Evolutionary conservation across 2,888 invertebrate genomes (phyloP).

Genomic region (Lepidochitona cinerea): DNA sequence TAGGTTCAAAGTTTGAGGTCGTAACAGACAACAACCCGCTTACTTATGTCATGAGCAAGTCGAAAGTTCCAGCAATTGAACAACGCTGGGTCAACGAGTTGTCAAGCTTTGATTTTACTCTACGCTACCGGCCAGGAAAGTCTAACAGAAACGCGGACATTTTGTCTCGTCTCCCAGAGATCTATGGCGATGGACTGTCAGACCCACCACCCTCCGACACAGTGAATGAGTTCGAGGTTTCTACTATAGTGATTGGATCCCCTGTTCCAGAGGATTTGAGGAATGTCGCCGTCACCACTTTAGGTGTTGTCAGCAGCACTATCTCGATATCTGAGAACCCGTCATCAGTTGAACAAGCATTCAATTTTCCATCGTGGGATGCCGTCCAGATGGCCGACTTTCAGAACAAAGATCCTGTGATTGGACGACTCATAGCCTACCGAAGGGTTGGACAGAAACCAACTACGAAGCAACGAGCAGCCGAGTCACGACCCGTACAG

Average conservation of each 20-base stretch:
- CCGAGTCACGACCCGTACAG: neutral
- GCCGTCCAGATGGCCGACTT: neutral
- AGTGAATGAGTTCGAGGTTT: too few relatives aligned
- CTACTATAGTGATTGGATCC: too few relatives aligned
- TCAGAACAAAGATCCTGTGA: neutral
- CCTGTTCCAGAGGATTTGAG: too few relatives aligned
- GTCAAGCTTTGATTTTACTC: slow-evolving; percentile 16
- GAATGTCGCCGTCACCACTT: too few relatives aligned
- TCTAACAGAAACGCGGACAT: slow-evolving; percentile 21
- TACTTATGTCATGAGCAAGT: slow-evolving; percentile 12
- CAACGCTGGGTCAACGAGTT: slow-evolving; percentile 29
- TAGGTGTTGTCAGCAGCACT: too few relatives aligned
- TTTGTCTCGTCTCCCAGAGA: slow-evolving; percentile 19
- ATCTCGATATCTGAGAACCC: too few relatives aligned
- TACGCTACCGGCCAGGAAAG: slow-evolving; percentile 17
- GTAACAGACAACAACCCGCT: slow-evolving; percentile 24
- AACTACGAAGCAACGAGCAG: too few relatives aligned
- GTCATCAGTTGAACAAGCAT: too few relatives aligned
- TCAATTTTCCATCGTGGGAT: neutral
- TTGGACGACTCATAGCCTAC: neutral
- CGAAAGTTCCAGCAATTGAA: slow-evolving; percentile 21
- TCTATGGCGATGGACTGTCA: too few relatives aligned
- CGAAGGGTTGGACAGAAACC: too few relatives aligned
- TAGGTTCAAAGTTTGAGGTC: slow-evolving; percentile 18
- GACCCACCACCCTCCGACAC: too few relatives aligned